Base-by-base conservation (phyloP, 64 coral and sea anemone genomes). In the Dendronephthya gigantea region DNA sequence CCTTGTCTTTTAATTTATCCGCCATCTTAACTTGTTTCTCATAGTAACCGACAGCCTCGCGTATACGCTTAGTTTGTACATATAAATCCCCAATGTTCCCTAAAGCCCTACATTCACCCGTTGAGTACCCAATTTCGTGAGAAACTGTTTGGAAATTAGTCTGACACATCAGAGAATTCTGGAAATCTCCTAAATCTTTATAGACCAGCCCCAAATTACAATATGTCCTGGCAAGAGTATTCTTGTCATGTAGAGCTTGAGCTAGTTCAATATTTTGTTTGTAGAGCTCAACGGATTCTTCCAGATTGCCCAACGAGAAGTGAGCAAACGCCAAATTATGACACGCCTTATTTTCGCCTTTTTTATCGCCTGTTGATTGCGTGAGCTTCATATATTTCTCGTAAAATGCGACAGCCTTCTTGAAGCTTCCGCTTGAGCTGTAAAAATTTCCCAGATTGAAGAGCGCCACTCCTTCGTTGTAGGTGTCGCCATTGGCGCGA, bases 291-390 rank as follows among this genome's bases (percentile, higher is more conserved):
- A 93, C 83, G 7, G 95, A 89, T 17, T 91, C 92, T 1, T 90
- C 82, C 48, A 91, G 82, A 85, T 93, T 92, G 35, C 95, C 95
- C 23, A 93, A 41, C 29, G 95, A 98, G 51, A 89, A 98, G 35
- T 93, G 82, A 2, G 95, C 95, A 85, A 90, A 98, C 1, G 92
- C 95, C 22, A 98, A 89, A 90, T 98, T 98, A 82, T 98, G 95
- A 58, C 92, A 98, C 12, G 92, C 95, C 76, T 98, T 98, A 35
- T 92, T 93, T 50, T 98, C 95, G 39, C 87, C 90, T 37, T 35
- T 28, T 87, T 83, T 79, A 79, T 98, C 95, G 19, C 90, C 83
- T 50, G 93, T 27, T 27, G 91, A 82, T 38, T 40, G 84, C 22
- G 87, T 50, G 17, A 98, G 40, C 25, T 79, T 89, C 28, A 98